phyloP scores from a whole-genome alignment of 64 coral and sea anemone species.

The Hydrozoanthus tunicans region DNA sequence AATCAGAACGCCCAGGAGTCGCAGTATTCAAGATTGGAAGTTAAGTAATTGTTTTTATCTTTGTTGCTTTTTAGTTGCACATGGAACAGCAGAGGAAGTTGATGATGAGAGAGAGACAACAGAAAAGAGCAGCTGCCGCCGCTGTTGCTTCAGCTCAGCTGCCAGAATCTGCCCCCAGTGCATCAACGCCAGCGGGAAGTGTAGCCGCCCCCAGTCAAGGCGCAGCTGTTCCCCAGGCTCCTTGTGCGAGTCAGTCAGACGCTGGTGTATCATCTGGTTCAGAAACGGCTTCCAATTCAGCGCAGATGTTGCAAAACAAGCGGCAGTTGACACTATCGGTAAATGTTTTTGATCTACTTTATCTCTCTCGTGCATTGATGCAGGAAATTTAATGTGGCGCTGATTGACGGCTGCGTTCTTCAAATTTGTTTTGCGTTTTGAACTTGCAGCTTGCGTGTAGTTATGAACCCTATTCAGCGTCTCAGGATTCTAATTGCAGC shows the following conservation, averaged over 20 bases:
- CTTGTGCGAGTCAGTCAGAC: neutral
- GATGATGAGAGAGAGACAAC: constrained; percentile 87
- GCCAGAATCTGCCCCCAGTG: constrained; percentile 27
- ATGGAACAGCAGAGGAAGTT: constrained; percentile 84
- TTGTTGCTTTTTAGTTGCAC: constrained; percentile 57
- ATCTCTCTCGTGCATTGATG: neutral
- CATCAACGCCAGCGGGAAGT: neutral
- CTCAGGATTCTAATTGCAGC: too few species aligned
- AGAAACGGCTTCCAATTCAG: constrained; percentile 56
- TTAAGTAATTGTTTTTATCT: neutral
- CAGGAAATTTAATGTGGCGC: too few species aligned
- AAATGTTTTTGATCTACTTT: neutral
- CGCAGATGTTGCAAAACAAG: constrained; percentile 66
- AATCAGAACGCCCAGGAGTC: too few species aligned
- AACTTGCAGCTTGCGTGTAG: too few species aligned
- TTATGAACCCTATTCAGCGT: too few species aligned
- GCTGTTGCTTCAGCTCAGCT: constrained; percentile 29
- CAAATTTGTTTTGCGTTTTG: too few species aligned
- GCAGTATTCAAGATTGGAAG: too few species aligned
- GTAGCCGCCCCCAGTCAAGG: constrained; percentile 11
- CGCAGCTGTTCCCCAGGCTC: constrained; percentile 8
- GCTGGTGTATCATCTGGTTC: neutral
- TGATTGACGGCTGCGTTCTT: too few species aligned
- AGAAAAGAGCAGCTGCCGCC: constrained; percentile 56
- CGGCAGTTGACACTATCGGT: constrained; percentile 82